Evolutionary conservation across 2,888 invertebrate genomes (phyloP), one percentile per base, ranked within the genome.

Genomic region (Hedya salicella): DNA sequence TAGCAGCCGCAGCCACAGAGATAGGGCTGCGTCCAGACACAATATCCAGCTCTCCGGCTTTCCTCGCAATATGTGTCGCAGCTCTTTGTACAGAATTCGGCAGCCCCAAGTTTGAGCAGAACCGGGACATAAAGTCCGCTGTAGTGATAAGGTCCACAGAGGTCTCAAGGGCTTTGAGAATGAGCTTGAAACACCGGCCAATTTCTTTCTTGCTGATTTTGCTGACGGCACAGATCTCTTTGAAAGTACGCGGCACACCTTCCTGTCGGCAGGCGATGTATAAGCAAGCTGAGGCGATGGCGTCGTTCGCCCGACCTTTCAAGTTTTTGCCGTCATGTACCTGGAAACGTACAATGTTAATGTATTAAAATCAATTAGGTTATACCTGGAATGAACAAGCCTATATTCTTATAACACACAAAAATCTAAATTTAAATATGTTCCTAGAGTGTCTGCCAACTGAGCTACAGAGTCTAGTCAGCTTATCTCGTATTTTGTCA

Each of bases 161-260:
- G 0, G 99, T 99, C 85, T 99, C 98, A 59, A 99, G 91, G 0
- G 98, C 98, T 85, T 98, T 98, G 42, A 99, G 92, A 68, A 99
- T 99, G 46, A 99, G 88, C 81, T 99, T 99, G 88, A 99, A 99
- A 84, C 99, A 99, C 72, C 99, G 93, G 0, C 99, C 99, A 68
- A 99, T 99, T 92, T 99, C 99, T 79, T 99, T 98, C 91, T 99
- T 99, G 79, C 99, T 98, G 66, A 99, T 98, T 93, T 98, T 98
- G 81, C 99, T 99, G 57, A 99, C 98, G 0, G 99, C 99, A 87
- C 99, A 99, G 69, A 99, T 99, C 94, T 99, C 99, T 90, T 98
- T 99, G 86, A 99, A 99, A 11, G 99, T 99, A 73, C 99, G 95
- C 0, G 99, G 99, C 0, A 99, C 99, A 4, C 98, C 98, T 87